Conservation (phyloP, 2,113 vertebrate species). For the Blennius ocellaris region DNA sequence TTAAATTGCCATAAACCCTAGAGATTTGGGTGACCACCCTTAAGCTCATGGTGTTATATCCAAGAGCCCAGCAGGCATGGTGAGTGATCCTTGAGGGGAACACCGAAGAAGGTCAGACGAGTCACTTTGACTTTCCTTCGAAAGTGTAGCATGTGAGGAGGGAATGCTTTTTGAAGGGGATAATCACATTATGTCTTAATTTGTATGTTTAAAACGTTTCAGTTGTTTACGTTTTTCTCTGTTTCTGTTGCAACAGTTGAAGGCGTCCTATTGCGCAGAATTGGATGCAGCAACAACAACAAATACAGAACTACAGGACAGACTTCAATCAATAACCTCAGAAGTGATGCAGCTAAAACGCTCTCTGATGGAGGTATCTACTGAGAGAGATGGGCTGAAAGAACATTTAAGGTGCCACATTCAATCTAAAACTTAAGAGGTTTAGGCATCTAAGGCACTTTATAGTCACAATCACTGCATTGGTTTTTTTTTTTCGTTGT, state of each 20-base stretch:
- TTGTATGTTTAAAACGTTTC: constrained; percentile 9
- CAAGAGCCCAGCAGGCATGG: constrained; percentile 2
- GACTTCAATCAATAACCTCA: constrained; percentile 63
- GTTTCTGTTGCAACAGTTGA: constrained; percentile 69
- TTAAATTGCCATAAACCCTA: constrained; percentile 9
- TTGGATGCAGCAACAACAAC: constrained; percentile 44
- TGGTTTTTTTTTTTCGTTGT: constrained; percentile 12
- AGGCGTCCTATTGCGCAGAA: constrained; percentile 59
- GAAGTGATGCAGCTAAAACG: constrained; percentile 73
- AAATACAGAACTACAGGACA: constrained; percentile 69
- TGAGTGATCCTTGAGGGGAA: background rate
- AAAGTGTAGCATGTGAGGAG: constrained; percentile 1
- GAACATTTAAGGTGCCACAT: constrained; percentile 78
- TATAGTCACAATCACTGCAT: constrained; percentile 27
- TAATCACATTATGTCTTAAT: constrained; percentile 14
- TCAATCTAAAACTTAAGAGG: constrained; percentile 23
- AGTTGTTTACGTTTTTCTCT: constrained; percentile 19
- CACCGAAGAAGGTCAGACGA: background rate
- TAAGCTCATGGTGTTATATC: background rate
- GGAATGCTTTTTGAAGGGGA: constrained; percentile 5
- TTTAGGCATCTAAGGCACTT: constrained; percentile 27
- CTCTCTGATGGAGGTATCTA: constrained; percentile 59
- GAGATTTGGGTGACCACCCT: constrained; percentile 16
- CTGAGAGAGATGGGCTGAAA: constrained; percentile 77
- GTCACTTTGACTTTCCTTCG: background rate